Conservation (phyloP, 1,140 invertebrate genomes). For the Solen grandis region DNA sequence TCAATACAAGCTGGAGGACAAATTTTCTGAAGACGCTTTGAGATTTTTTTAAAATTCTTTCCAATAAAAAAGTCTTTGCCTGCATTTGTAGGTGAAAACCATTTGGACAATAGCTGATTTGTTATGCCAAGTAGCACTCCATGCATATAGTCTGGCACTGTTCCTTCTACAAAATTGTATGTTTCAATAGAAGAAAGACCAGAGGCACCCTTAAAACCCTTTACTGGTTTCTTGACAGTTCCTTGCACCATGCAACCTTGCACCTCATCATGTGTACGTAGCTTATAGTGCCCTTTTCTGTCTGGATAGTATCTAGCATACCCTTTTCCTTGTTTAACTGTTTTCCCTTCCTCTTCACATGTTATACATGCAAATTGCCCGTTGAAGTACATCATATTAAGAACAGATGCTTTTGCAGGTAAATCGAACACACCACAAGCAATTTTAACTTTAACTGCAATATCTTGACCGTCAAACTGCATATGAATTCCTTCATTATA, state of each 20-base stretch:
- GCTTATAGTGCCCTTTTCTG: no score
- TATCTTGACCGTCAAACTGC: neutral
- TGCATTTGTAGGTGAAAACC: neutral
- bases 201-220: no score
- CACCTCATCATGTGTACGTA: no score
- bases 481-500: conserved; percentile 22
- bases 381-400: conserved; percentile 16
- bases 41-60: conserved; percentile 3
- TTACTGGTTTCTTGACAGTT: no score
- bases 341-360: conserved; percentile 50
- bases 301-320: conserved; percentile 25
- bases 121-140: neutral
- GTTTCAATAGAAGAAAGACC: no score
- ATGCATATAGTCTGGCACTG: neutral
- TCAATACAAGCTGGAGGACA: conserved; percentile 8
- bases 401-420: conserved; percentile 8
- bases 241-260: no score
- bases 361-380: conserved; percentile 9
- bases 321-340: conserved; percentile 53
- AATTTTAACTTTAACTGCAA: conserved; percentile 5
- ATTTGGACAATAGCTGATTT: neutral
- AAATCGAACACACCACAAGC: conserved; percentile 14
- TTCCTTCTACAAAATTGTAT: no score
- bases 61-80: neutral
- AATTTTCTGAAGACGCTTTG: conserved; percentile 21